Conservation (phyloP, 2,113 vertebrate genomes). For the Sigmodon hispidus region DNA sequence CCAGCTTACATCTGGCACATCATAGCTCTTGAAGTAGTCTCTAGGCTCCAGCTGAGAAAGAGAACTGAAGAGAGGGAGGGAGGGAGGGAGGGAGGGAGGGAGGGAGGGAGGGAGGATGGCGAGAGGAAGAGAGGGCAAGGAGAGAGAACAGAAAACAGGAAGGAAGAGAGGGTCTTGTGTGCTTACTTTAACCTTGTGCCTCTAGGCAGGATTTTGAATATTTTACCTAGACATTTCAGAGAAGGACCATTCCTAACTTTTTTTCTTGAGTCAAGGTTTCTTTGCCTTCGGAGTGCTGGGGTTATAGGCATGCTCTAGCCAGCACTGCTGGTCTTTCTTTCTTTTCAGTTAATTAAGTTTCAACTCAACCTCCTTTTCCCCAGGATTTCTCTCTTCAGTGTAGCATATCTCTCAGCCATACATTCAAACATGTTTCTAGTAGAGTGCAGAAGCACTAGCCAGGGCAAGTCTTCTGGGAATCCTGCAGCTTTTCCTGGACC, state of each 20-base stretch:
- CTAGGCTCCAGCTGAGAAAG: background rate
- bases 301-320: background rate
- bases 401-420: background rate
- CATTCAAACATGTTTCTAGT: background rate
- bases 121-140: fast-evolving
- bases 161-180: background rate
- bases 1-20: background rate
- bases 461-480: background rate
- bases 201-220: background rate
- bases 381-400: background rate
- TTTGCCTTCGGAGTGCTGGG: background rate
- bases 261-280: background rate
- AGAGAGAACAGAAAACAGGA: background rate
- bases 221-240: background rate
- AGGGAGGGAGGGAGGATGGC: fast-evolving
- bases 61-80: background rate
- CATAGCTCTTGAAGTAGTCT: background rate
- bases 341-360: background rate
- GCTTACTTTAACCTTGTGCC: background rate
- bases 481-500: background rate
- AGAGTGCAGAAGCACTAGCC: slow-evolving; percentile 7
- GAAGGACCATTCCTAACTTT: background rate
- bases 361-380: background rate
- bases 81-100: fast-evolving
- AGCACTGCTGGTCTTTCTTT: background rate